Evolutionary conservation across 2,888 invertebrate species (phyloP).

Genomic region (Drosophila mettleri): DNA sequence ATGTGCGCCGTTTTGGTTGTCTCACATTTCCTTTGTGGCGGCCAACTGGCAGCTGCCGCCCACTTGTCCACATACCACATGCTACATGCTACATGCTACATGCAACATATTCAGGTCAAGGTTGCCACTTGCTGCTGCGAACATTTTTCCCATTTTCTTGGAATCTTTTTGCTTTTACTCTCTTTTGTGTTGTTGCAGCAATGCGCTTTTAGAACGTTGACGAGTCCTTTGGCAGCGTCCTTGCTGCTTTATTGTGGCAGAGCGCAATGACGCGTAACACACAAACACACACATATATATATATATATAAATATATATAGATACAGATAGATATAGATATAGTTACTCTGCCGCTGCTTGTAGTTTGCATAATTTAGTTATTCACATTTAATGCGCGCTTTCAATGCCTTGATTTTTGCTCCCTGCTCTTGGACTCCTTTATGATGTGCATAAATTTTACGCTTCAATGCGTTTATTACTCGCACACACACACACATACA

Average conservation of each 20-base stretch:
- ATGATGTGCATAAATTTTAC: conserved; percentile 67
- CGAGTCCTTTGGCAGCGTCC: conserved; percentile 59
- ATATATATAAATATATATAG: no score
- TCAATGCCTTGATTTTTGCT: conserved; percentile 10
- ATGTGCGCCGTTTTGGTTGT: conserved; percentile 46
- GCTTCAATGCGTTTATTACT: conserved; percentile 52
- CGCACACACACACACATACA: background rate
- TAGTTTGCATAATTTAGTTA: conserved; percentile 72
- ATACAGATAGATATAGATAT: conserved; percentile 7
- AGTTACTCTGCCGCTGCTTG: background rate
- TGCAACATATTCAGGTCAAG: conserved; percentile 83
- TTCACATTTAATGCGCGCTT: conserved; percentile 42
- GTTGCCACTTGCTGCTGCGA: conserved; percentile 68
- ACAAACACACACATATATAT: conserved; percentile 6
- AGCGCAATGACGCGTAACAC: conserved; percentile 50
- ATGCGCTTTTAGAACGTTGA: conserved; percentile 77
- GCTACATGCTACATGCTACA: conserved; percentile 57
- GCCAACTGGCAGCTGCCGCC: conserved; percentile 53
- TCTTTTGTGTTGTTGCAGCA: conserved; percentile 41
- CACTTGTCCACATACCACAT: conserved; percentile 17
- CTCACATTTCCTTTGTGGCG: conserved; percentile 29
- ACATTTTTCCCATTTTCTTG: conserved; percentile 18
- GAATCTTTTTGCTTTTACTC: conserved; percentile 12
- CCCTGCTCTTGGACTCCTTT: conserved; percentile 12
- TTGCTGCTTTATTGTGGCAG: conserved; percentile 48